Evolutionary conservation across 2,113 vertebrate species (phyloP), one percentile per base, ranked within the genome.

Genomic region (Podarcis cretensis): DNA sequence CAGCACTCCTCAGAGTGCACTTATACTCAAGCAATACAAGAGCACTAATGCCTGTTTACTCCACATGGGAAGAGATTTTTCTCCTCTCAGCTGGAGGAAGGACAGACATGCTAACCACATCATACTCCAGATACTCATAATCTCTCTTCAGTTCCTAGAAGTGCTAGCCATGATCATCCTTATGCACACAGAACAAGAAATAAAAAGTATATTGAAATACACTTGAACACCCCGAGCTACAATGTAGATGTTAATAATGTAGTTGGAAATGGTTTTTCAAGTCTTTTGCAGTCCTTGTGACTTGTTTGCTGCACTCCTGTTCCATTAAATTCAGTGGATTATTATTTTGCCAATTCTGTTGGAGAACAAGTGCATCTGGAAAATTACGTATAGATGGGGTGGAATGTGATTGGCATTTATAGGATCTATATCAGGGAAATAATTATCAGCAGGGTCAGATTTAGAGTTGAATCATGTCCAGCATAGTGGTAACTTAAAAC

Each of bases 151-250:
- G 43, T n/a, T 57, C 40, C 75, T 86, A 78, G 57, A 68, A 83
- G 78, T 87, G 35, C 37, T 76, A 74, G 57, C 59, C 73, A 74
- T 37, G 3, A n/a, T 85, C 85, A 83, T 79, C 54, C n/a, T 85
- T 83, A 85, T 82, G 37, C 16, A 81, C 81, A 78, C 20, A 75
- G 65, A 71, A 78, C 9, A 86, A 68, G 54, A 75, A 80, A 23
- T 80, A 84, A 76, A 59, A 16, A 79, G 18, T 93, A 93, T 93
- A 71, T 94, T 91, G 86, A 73, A 87, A 84, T 74, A 81, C 84
- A 77, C 84, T 93, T 89, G 92, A 94, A 93, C 88, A 95, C 92
- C 93, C 76, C 89, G 95, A 91, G 87, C 91, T 92, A 89, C 48
- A 8, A 66, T 69, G 63, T 27, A 73, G 82, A 10, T 71, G 69